Conservation (phyloP, 2,888 invertebrate genomes). For the Stomorhina lunata region DNA sequence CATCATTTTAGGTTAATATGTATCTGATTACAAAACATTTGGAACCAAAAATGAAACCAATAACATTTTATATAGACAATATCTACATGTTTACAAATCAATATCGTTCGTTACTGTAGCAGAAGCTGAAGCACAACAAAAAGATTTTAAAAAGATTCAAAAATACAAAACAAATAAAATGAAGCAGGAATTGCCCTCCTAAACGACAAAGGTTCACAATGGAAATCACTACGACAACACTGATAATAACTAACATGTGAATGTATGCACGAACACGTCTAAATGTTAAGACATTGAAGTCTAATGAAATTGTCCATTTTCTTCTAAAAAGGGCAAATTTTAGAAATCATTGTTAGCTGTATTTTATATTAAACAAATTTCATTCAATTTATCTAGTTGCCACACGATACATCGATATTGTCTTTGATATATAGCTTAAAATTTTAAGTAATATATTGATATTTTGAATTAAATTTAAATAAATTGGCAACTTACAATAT, state of each 20-base stretch:
- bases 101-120: neutral
- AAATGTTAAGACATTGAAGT: neutral
- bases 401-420: neutral
- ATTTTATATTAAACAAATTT: neutral
- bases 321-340: neutral
- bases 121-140: neutral
- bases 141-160: conserved; percentile 23
- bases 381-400: neutral
- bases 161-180: neutral
- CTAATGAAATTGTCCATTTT: conserved; percentile 2
- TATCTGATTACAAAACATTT: conserved; percentile 53
- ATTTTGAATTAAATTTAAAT: too few species aligned
- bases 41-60: neutral
- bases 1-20: conserved; percentile 58
- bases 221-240: neutral
- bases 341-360: neutral
- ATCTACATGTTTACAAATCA: conserved; percentile 19
- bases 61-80: neutral
- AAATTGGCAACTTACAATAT: too few species aligned
- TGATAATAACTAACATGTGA: neutral
- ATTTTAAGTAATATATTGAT: too few species aligned
- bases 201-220: neutral
- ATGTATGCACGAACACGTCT: neutral
- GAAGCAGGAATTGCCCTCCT: neutral
- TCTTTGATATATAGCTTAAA: too few species aligned